Conservation (phyloP, 1,140 invertebrate genomes). For the Bursaphelenchus mucronatus region DNA sequence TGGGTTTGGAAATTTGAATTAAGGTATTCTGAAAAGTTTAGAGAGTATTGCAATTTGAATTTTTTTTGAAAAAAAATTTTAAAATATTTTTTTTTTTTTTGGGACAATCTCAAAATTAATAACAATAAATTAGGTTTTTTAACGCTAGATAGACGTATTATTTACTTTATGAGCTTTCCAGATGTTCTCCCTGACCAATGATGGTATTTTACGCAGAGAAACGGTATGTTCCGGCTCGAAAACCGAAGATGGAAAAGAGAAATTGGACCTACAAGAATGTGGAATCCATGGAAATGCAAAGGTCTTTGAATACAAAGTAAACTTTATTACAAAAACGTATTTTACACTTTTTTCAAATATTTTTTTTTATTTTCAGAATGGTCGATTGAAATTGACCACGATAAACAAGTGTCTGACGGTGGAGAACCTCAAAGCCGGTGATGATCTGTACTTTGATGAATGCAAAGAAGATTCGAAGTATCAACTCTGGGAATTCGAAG, state of each 20-base stretch:
- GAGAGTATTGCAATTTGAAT: no score
- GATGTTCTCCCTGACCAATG: conserved; percentile 50
- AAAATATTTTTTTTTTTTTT: conserved; percentile 9
- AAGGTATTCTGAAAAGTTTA: conserved; percentile 1
- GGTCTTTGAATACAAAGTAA: conserved; percentile 41
- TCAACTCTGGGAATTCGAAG: conserved; percentile 31
- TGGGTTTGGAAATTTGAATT: not conserved
- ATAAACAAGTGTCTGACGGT: conserved; percentile 38
- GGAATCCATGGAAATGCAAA: conserved; percentile 9
- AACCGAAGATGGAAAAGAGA: conserved; percentile 1
- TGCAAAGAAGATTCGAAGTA: conserved; percentile 7
- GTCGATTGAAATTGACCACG: conserved; percentile 29
- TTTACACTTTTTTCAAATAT: conserved; percentile 21
- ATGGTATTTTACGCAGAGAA: conserved; percentile 41
- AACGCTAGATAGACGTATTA: not conserved
- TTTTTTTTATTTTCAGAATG: conserved; percentile 35
- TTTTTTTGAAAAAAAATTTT: conserved; percentile 13
- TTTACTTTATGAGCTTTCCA: conserved; percentile 14
- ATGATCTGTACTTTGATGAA: conserved; percentile 38
- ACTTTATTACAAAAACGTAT: conserved; percentile 13
- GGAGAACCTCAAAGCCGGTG: conserved; percentile 27
- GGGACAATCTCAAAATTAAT: conserved; percentile 12
- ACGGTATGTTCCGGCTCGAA: conserved; percentile 48
- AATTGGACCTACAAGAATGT: conserved; percentile 15
- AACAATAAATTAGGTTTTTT: not conserved